A percentile compares a stretch with the other conserved stretches of the same genome.
Conservation (phyloP, 2,113 vertebrate species). For the Mormyrus lacerda region DNA sequence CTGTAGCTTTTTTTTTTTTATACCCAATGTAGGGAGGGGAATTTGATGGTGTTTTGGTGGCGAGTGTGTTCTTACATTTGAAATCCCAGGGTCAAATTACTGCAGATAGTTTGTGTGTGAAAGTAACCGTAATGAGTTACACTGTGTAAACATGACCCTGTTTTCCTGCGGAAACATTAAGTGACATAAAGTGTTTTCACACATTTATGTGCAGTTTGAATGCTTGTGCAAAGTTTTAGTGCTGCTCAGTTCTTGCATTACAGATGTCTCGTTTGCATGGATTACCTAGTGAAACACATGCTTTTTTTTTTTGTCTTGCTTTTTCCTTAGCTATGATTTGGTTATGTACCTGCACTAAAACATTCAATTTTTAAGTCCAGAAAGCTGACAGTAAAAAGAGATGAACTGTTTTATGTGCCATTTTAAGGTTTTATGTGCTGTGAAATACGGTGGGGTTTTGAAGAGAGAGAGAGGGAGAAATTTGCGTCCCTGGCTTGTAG, state of each 20-base stretch:
- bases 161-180: neutral
- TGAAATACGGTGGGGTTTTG: slow-evolving; percentile 62
- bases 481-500: slow-evolving; percentile 34
- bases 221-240: neutral
- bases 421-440: slow-evolving; percentile 73
- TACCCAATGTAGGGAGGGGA: slow-evolving; percentile 32
- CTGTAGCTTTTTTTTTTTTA: slow-evolving; percentile 44
- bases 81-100: slow-evolving; percentile 8
- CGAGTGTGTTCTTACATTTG: neutral
- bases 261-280: neutral
- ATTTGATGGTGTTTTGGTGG: slow-evolving; percentile 34
- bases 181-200: neutral
- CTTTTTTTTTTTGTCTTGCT: slow-evolving; percentile 46
- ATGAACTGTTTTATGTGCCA: slow-evolving; percentile 72
- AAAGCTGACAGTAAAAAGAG: slow-evolving; percentile 65
- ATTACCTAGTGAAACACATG: slow-evolving; percentile 21
- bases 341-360: slow-evolving; percentile 65
- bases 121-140: slow-evolving; percentile 6
- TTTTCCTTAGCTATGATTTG: slow-evolving; percentile 47
- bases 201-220: neutral
- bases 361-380: slow-evolving; percentile 64
- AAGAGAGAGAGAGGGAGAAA: slow-evolving; percentile 39
- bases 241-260: neutral
- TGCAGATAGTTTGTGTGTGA: neutral
- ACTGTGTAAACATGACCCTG: neutral